Conservation (phyloP, 2,113 vertebrate genomes). For the Aegithalos caudatus region DNA sequence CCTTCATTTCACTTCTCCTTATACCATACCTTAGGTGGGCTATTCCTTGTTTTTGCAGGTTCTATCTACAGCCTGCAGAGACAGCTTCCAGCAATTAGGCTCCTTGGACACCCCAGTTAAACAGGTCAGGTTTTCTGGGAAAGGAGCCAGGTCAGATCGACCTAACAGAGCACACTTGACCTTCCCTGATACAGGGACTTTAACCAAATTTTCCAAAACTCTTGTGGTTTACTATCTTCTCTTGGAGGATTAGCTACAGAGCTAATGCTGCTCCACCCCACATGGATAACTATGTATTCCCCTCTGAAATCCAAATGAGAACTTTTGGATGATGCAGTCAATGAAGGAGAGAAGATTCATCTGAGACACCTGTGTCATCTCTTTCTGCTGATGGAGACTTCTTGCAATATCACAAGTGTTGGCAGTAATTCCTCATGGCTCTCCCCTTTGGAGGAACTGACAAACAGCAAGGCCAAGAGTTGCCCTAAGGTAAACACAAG, state of each 20-base stretch:
- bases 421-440: neutral
- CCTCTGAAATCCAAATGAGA: neutral
- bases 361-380: neutral
- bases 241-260: neutral
- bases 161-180: neutral
- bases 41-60: neutral
- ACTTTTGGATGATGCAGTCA: neutral
- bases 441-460: neutral
- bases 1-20: neutral
- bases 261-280: neutral
- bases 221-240: neutral
- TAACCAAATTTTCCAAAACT: neutral
- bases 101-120: neutral
- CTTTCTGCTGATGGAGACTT: neutral
- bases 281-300: neutral
- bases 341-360: neutral
- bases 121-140: neutral
- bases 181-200: neutral
- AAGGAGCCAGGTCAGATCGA: neutral
- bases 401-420: neutral
- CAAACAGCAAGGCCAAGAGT: slow-evolving; percentile 30
- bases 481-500: neutral
- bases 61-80: neutral
- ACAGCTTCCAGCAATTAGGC: neutral
- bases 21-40: neutral